Evolutionary conservation across 2,888 invertebrate genomes (phyloP).

Genomic region (Agonopterix alstromeriana): DNA sequence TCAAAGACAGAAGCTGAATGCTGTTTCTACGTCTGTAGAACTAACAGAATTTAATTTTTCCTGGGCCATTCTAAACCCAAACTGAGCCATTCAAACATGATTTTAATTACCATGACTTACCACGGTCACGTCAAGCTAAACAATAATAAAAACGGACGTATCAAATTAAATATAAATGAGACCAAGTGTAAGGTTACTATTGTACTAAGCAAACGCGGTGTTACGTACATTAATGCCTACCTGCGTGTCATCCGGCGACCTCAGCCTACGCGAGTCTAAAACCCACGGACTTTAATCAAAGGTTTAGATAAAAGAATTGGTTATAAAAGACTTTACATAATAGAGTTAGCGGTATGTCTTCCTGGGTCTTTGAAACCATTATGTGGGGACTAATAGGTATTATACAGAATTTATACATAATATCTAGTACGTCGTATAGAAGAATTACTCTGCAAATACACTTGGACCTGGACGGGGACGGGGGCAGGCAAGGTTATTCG

Average conservation of each 20-base stretch:
- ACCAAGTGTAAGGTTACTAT: constrained; percentile 8
- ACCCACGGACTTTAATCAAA: neutral
- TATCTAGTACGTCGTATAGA: no score
- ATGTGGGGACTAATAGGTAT: no score
- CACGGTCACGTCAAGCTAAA: neutral
- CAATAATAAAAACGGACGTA: neutral
- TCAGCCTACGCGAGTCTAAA: neutral
- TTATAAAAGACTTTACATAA: no score
- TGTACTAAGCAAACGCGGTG: neutral
- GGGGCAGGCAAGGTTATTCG: no score
- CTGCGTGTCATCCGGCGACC: neutral
- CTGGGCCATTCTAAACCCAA: neutral
- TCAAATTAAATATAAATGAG: constrained; percentile 2
- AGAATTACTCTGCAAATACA: no score
- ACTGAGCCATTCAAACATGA: neutral
- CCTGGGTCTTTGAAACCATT: no score
- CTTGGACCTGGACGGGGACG: no score
- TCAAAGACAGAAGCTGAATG: no score
- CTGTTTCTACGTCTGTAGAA: neutral
- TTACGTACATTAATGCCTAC: neutral
- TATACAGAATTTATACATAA: no score
- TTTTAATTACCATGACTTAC: neutral
- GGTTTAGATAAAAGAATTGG: neutral
- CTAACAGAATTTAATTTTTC: neutral
- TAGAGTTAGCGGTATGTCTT: no score